Conservation (phyloP, 1,140 invertebrate species). For the Sminthurides bifidus region DNA sequence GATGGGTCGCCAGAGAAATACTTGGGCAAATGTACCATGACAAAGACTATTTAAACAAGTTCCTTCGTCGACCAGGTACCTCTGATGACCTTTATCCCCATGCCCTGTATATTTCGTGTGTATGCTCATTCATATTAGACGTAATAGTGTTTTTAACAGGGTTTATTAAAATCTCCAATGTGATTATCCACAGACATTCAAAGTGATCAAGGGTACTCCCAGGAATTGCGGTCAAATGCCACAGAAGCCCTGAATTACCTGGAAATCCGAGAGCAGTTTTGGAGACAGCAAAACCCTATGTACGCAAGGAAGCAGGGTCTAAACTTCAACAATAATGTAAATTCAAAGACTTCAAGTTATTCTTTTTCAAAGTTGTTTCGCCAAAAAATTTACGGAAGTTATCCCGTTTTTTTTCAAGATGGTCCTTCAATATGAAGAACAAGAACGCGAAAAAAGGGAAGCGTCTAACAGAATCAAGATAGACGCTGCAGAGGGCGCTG, state of each 20-base stretch:
- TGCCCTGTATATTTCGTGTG: neutral
- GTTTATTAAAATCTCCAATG: neutral
- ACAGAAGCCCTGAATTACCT: conserved; percentile 28
- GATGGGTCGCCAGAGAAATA: conserved; percentile 28
- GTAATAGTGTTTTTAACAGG: neutral
- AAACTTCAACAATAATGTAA: conserved; percentile 7
- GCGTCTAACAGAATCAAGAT: conserved; percentile 26
- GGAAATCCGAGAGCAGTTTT: conserved; percentile 29
- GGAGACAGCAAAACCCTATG: conserved; percentile 30
- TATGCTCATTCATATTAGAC: neutral
- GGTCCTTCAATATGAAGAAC: conserved; percentile 30
- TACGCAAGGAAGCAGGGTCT: conserved; percentile 23
- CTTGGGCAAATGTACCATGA: conserved; percentile 22
- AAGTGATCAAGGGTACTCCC: conserved; percentile 11
- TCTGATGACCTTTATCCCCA: neutral
- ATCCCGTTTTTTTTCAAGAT: conserved; percentile 16
- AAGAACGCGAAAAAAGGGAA: conserved; percentile 20
- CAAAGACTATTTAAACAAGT: conserved; percentile 27
- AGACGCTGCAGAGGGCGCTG: conserved; percentile 30
- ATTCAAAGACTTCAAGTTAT: neutral
- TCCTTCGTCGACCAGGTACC: conserved; percentile 12
- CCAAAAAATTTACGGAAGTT: neutral
- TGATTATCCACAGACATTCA: conserved; percentile 16
- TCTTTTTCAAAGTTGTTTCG: neutral
- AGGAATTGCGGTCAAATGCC: conserved; percentile 20